Evolutionary conservation across 1,140 invertebrate genomes (phyloP).

Genomic region (Theocolax elegans): DNA sequence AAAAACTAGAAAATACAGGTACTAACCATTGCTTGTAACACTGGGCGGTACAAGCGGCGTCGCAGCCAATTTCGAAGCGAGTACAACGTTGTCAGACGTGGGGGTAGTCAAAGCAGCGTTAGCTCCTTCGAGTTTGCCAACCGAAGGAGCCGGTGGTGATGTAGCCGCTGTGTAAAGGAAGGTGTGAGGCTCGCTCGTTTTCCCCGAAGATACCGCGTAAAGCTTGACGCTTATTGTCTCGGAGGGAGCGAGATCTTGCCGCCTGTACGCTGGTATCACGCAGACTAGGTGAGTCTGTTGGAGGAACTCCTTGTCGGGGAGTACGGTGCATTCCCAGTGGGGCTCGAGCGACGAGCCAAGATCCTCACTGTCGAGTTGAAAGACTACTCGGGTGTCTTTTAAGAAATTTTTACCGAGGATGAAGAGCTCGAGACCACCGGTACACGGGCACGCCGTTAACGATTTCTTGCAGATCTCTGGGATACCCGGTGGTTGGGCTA

Average conservation of each 20-base stretch:
- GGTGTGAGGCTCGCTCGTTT: constrained; percentile 86
- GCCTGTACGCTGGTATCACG: constrained; percentile 83
- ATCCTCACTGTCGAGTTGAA: constrained; percentile 75
- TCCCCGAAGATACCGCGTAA: constrained; percentile 86
- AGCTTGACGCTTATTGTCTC: constrained; percentile 81
- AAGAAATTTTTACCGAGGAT: constrained; percentile 97
- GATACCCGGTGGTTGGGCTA: constrained; percentile 94
- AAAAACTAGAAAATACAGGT: too few species aligned
- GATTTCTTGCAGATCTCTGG: constrained; percentile 97
- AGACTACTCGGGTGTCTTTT: constrained; percentile 91
- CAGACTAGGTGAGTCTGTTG: constrained; percentile 95
- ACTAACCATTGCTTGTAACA: constrained; percentile 21
- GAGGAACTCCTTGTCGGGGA: constrained; percentile 85
- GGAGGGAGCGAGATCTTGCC: constrained; percentile 67
- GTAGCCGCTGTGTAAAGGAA: constrained; percentile 83
- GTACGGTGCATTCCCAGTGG: constrained; percentile 81
- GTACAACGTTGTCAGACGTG: constrained; percentile 71
- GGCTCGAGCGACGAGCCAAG: constrained; percentile 63
- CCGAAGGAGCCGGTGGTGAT: constrained; percentile 51
- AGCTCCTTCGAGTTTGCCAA: constrained; percentile 52
- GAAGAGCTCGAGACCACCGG: constrained; percentile 90
- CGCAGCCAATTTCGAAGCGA: neutral
- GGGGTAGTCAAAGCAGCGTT: constrained; percentile 15
- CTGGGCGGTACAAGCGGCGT: constrained; percentile 7
- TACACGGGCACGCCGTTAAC: constrained; percentile 79